Evolutionary conservation across 2,113 vertebrate species (phyloP).

Genomic region (cattle (Bos taurus)): DNA sequence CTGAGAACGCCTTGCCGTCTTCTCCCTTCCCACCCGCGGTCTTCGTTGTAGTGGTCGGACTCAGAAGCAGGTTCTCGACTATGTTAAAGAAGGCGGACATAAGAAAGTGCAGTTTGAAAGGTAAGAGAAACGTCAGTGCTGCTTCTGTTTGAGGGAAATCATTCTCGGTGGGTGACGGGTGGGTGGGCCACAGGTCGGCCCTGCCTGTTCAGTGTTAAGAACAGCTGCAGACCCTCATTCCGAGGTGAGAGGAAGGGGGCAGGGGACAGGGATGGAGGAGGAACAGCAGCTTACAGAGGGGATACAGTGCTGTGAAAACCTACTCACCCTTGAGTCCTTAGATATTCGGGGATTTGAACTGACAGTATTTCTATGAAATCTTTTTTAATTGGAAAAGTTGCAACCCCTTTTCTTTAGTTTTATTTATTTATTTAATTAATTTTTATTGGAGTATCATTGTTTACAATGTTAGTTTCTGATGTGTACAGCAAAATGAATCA

Average conservation of each 20-base stretch:
- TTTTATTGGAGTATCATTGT: not conserved
- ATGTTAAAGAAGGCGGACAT: constrained; percentile 95
- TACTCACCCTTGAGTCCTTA: not conserved
- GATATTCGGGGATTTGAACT: not conserved
- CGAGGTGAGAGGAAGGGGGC: rapidly evolving
- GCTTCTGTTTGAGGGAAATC: not conserved
- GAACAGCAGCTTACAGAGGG: not conserved
- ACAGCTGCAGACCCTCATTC: too few relatives aligned
- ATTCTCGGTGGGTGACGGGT: rapidly evolving
- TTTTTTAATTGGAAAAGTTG: not conserved
- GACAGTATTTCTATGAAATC: not conserved
- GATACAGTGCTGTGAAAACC: not conserved
- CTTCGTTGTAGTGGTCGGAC: constrained; percentile 91
- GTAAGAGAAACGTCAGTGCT: constrained; percentile 77
- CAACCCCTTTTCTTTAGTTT: not conserved
- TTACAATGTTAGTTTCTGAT: not conserved
- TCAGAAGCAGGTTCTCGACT: constrained; percentile 99
- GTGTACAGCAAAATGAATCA: not conserved
- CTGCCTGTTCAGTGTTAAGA: not conserved
- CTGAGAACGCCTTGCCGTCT: not conserved
- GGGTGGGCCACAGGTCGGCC: not conserved
- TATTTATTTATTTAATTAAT: not conserved
- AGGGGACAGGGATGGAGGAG: too few relatives aligned
- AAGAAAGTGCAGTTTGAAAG: constrained; percentile 98
- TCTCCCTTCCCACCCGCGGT: not conserved